Base-by-base conservation (phyloP, 2,113 vertebrate genomes). In the Pelodiscus sinensis region DNA sequence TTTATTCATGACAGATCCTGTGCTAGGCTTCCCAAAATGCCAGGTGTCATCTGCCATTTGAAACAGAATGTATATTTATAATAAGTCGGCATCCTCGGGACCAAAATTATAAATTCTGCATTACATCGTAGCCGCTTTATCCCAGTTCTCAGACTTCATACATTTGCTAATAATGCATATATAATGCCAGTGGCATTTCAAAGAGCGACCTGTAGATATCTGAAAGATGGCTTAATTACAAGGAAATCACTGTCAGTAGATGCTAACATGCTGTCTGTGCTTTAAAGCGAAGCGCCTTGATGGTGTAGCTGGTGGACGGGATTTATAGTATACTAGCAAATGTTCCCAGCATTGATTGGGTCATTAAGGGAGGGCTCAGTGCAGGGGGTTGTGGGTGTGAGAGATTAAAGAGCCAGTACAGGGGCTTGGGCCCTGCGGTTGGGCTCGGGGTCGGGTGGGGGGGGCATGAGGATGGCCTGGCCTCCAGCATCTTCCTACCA, bases 131-230 rank as follows among this genome's bases (percentile, higher is more conserved):
- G 91, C 86, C 68, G 80, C 55, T 95, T 81, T 86, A 94, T 77
- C 55, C n/a, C 86, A 81, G 91, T 87, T 93, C 92, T 90, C 88
- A 77, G 83, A 85, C 51, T 62, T 60, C 52, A 89, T 81, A 87
- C 86, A 92, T 92, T 90, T 87, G 84, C 91, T 94, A 83, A 81
- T 88, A 91, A 94, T 95, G 93, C 94, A 91, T 88, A 88, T 18
- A 75, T 91, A 92, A 95, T 85, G 80, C 44, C 86, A 85, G 91
- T 83, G 90, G 78, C 88, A 51, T 92, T 95, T 86, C 51, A 25
- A 90, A 62, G 82, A 75, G 91, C 62, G 82, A 71, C 80, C 86
- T 90, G 65, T 11, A 88, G 82, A 62, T 73, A 54, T 5, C 0
- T 21, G 65, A 35, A 0, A 35, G 81, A 29, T 6, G 62, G 21